A percentile compares a stretch with the other conserved stretches of the same genome.
These are phyloP conservation scores for Scaptomyza caliginosa DNA, from an alignment of 2,888 invertebrate species.

Conservation along the genomic window DNA sequence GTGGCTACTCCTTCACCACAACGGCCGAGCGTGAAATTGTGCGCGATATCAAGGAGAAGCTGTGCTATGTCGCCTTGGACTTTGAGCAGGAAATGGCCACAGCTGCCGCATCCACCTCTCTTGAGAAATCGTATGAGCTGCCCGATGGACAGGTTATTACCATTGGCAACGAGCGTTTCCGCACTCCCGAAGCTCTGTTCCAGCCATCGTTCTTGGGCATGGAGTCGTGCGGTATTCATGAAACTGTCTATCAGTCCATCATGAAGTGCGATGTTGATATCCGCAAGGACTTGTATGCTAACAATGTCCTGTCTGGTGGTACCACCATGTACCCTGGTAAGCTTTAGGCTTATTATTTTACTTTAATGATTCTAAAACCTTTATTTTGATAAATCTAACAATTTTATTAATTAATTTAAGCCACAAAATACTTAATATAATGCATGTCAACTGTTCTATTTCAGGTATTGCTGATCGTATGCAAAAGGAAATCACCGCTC, in stretches of 20 bases:
- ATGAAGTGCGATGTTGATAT: conserved; percentile 98
- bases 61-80: conserved; percentile 95
- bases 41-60: conserved; percentile 96
- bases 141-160: conserved; percentile 97
- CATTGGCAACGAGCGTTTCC: conserved; percentile 96
- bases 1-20: conserved; percentile 96
- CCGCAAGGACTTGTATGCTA: conserved; percentile 96
- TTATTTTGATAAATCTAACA: too few relatives aligned
- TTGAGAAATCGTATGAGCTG: conserved; percentile 97
- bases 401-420: too few relatives aligned
- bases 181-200: conserved; percentile 97
- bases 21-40: conserved; percentile 97
- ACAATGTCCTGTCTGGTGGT: conserved; percentile 95
- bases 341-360: too few relatives aligned
- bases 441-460: background rate
- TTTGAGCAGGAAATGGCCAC: conserved; percentile 98
- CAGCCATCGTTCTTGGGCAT: conserved; percentile 93
- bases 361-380: too few relatives aligned
- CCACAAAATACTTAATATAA: background rate
- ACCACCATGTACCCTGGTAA: conserved; percentile 93
- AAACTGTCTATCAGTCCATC: conserved; percentile 97
- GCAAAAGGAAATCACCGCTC: conserved; percentile 95
- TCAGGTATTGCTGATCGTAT: conserved; percentile 92
- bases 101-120: conserved; percentile 94
- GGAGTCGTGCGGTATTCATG: conserved; percentile 96